These are phyloP conservation scores for Aldabrachelys gigantea DNA, from an alignment of 2,113 vertebrate genomes.

Conservation along the genomic window DNA sequence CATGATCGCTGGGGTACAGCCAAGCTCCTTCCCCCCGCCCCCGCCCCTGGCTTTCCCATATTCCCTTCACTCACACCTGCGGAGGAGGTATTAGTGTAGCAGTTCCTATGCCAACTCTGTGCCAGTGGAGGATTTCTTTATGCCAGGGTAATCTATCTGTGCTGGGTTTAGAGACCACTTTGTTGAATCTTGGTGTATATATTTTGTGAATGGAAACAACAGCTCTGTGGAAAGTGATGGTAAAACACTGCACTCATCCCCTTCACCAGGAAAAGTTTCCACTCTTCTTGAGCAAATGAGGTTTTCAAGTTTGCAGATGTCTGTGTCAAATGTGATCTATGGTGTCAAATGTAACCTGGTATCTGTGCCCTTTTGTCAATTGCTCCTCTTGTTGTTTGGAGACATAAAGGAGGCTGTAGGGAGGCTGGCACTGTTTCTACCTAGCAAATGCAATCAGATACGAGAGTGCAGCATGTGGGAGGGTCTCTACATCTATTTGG, in stretches of 20 bases:
- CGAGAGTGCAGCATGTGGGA: not conserved
- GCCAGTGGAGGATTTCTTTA: not conserved
- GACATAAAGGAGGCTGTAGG: not conserved
- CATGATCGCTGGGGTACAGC: not conserved
- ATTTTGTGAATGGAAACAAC: not conserved
- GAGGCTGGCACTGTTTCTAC: not conserved
- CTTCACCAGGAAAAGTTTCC: not conserved
- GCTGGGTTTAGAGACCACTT: not conserved
- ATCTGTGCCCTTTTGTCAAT: not conserved
- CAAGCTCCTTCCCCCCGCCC: not conserved
- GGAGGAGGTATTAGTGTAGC: not conserved
- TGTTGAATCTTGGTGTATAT: not conserved
- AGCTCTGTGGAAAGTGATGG: fast-evolving
- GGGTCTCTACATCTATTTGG: not conserved
- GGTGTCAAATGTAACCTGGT: not conserved
- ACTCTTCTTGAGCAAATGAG: not conserved
- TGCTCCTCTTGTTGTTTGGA: not conserved
- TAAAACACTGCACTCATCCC: not conserved
- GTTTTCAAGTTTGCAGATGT: not conserved
- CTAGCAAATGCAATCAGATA: not conserved
- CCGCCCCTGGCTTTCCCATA: not conserved
- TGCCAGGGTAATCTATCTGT: no score
- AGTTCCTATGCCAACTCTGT: not conserved
- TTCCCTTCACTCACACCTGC: fast-evolving
- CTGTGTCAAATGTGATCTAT: not conserved